Conservation (phyloP, 2,113 vertebrate genomes). For the Mugil cephalus region DNA sequence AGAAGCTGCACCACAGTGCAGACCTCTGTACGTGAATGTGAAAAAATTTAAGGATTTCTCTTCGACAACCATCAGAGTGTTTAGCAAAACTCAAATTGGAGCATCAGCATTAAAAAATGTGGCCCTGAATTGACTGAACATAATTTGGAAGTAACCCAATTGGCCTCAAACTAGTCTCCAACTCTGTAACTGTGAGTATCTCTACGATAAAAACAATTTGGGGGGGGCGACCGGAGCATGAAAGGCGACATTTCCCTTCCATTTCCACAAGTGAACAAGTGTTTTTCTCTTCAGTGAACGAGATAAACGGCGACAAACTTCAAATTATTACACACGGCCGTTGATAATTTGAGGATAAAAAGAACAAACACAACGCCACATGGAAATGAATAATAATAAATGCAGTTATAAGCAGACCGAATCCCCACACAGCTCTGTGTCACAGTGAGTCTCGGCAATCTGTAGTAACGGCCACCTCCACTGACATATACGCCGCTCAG, state of each 20-base stretch:
- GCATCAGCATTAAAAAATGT: background rate
- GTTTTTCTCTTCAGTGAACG: slow-evolving; percentile 2
- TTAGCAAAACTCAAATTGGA: background rate
- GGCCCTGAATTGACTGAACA: background rate
- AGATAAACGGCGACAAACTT: background rate
- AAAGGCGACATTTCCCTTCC: slow-evolving; percentile 11
- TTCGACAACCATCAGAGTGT: background rate
- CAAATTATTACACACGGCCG: background rate
- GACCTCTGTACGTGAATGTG: no score
- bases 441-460: background rate
- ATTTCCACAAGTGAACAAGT: background rate
- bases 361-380: background rate
- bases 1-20: no score
- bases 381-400: background rate
- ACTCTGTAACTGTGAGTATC: background rate
- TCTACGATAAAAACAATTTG: slow-evolving; percentile 3
- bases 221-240: slow-evolving; percentile 1
- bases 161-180: background rate
- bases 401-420: no score
- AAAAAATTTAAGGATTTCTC: background rate
- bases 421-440: background rate
- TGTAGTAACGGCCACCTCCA: background rate
- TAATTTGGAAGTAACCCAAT: slow-evolving; percentile 23
- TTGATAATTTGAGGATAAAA: background rate
- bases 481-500: background rate